phyloP scores from a whole-genome alignment of 2,888 invertebrate genomes.

The Pristionchus arcanus region DNA sequence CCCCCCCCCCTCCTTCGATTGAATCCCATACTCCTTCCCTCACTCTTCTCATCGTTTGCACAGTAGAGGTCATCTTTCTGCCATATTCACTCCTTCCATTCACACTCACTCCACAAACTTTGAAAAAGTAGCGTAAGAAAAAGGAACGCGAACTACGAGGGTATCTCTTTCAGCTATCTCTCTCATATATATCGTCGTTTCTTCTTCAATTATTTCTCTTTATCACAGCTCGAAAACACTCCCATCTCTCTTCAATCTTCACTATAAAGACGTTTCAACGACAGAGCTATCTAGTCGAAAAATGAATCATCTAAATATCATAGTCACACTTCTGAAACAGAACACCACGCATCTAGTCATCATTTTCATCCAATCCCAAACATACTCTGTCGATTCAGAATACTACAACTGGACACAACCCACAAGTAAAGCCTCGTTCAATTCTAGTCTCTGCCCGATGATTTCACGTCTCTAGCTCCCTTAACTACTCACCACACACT shows the following conservation, averaged over 20 bases:
- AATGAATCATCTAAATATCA: neutral
- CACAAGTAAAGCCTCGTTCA: neutral
- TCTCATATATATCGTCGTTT: neutral
- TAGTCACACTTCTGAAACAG: neutral
- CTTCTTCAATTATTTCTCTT: constrained; percentile 24
- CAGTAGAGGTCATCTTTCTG: constrained; percentile 14
- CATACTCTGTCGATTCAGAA: neutral
- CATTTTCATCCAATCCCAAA: neutral
- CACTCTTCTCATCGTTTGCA: constrained; percentile 15
- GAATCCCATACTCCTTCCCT: constrained; percentile 1
- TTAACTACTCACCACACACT: neutral
- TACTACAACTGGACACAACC: neutral
- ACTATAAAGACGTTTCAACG: neutral
- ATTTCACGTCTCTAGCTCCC: neutral
- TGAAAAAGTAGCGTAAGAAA: neutral
- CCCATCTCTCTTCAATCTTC: constrained; percentile 23
- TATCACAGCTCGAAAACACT: constrained; percentile 10
- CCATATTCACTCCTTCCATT: neutral
- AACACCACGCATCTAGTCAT: neutral
- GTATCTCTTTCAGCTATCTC: neutral
- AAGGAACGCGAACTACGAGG: neutral
- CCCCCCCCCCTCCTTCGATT: neutral
- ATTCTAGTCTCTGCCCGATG: constrained; percentile 14
- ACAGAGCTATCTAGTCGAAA: neutral
- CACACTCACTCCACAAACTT: constrained; percentile 36